A percentile compares a stretch with the other conserved stretches of the same genome.
phyloP scores from a whole-genome alignment of 2,797 vertebrate species.

The Pangasius mekongensis region DNA sequence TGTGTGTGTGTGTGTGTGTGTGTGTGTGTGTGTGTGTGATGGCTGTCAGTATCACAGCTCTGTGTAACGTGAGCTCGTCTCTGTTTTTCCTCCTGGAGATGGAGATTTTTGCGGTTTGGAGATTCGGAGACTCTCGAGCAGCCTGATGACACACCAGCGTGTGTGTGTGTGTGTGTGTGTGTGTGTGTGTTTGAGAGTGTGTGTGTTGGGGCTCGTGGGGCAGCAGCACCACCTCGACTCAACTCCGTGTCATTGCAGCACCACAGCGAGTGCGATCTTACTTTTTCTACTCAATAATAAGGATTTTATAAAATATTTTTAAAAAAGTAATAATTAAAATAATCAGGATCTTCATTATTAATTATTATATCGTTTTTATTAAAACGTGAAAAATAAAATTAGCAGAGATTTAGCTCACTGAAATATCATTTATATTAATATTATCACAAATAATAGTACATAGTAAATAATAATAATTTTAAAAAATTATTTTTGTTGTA shows the following conservation, averaged over 20 bases:
- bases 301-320: background rate
- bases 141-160: slow-evolving; percentile 69
- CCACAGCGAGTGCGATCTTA: background rate
- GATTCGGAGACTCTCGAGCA: slow-evolving; percentile 77
- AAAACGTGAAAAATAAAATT: background rate
- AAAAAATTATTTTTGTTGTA: background rate
- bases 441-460: background rate
- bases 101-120: slow-evolving; percentile 80
- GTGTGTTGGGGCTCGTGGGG: slow-evolving; percentile 60
- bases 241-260: slow-evolving; percentile 87
- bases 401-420: background rate
- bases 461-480: background rate
- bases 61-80: slow-evolving; percentile 74
- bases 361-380: background rate
- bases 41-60: slow-evolving; percentile 42
- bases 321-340: background rate
- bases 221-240: slow-evolving; percentile 82
- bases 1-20: slow-evolving; percentile 21
- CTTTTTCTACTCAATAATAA: background rate
- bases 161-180: slow-evolving; percentile 12
- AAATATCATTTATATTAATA: background rate
- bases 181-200: slow-evolving; percentile 3
- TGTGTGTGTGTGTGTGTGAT: slow-evolving; percentile 9
- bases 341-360: background rate
- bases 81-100: slow-evolving; percentile 80